phyloP scores from a whole-genome alignment of 2,113 vertebrate species.

The Lontra canadensis region DNA sequence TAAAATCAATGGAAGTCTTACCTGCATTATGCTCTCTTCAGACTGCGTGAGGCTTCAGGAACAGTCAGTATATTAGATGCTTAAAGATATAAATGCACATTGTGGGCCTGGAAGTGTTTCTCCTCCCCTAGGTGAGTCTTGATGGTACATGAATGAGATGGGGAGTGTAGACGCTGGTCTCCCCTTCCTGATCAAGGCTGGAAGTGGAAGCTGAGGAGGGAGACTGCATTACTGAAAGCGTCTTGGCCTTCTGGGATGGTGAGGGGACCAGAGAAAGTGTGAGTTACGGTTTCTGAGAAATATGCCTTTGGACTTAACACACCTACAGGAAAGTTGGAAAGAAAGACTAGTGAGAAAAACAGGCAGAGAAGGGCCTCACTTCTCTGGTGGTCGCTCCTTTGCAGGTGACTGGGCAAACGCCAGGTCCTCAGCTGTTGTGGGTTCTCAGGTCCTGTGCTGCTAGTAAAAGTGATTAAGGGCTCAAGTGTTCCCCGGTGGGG shows the following conservation, averaged over 20 bases:
- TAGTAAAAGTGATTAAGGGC: slow-evolving; percentile 67
- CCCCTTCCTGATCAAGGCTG: background rate
- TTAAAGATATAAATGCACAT: background rate
- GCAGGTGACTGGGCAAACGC: background rate
- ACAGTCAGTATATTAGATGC: background rate
- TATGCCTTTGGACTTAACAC: background rate
- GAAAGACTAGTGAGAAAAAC: slow-evolving; percentile 32
- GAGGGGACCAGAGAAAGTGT: background rate
- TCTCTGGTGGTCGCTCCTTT: background rate
- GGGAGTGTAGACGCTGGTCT: background rate
- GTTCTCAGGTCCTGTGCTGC: background rate
- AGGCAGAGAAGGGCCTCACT: background rate
- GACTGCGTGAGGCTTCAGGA: background rate
- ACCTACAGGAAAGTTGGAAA: background rate
- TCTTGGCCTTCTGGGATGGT: background rate
- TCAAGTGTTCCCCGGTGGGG: background rate
- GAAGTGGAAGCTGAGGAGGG: background rate
- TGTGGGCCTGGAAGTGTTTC: background rate
- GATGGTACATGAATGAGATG: background rate
- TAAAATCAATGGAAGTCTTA: slow-evolving; percentile 57
- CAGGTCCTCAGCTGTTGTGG: background rate
- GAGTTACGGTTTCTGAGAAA: slow-evolving; percentile 13
- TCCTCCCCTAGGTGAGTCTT: background rate
- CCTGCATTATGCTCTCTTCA: slow-evolving; percentile 27
- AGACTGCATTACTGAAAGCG: background rate